Conservation (phyloP, 2,113 vertebrate genomes). For the Anolis carolinensis region DNA sequence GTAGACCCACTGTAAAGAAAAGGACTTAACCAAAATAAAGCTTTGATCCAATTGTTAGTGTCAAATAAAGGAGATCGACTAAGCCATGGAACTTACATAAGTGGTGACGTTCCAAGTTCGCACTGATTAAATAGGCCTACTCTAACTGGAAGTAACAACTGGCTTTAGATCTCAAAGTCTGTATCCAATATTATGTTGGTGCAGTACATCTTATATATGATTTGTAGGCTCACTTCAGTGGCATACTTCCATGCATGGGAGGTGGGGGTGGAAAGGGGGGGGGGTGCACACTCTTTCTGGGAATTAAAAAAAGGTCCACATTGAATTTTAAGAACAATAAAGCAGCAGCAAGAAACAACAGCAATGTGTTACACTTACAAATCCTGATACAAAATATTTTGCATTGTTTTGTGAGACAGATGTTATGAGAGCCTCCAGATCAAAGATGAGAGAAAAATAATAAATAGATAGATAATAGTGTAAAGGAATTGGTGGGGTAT, state of each 20-base stretch:
- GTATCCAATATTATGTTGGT: no score
- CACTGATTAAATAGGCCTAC: no score
- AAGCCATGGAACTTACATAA: no score
- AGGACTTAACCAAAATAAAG: no score
- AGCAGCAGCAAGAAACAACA: background rate
- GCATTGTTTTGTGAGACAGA: slow-evolving; percentile 70
- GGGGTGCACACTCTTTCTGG: slow-evolving; percentile 38
- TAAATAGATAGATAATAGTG: slow-evolving; percentile 76
- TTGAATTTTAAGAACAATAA: background rate
- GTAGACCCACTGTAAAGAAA: no score
- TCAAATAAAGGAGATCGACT: no score
- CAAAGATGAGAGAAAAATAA: slow-evolving; percentile 69
- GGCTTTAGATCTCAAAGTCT: no score
- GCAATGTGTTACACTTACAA: slow-evolving; percentile 71
- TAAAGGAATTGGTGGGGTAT: slow-evolving; percentile 54
- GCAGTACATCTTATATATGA: background rate
- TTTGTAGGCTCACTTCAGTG: background rate
- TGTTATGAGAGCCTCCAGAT: slow-evolving; percentile 75
- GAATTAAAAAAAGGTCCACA: slow-evolving; percentile 61
- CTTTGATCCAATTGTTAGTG: no score
- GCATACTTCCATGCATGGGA: background rate
- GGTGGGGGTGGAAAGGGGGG: slow-evolving; percentile 27
- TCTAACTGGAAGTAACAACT: no score
- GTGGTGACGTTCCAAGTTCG: no score
- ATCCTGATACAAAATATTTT: slow-evolving; percentile 67